Percentiles rank a stretch among this genome's conserved stretches.
These are phyloP conservation scores for Muntiacus reevesi DNA, from an alignment of 2,113 vertebrate genomes.

Conservation along the genomic window DNA sequence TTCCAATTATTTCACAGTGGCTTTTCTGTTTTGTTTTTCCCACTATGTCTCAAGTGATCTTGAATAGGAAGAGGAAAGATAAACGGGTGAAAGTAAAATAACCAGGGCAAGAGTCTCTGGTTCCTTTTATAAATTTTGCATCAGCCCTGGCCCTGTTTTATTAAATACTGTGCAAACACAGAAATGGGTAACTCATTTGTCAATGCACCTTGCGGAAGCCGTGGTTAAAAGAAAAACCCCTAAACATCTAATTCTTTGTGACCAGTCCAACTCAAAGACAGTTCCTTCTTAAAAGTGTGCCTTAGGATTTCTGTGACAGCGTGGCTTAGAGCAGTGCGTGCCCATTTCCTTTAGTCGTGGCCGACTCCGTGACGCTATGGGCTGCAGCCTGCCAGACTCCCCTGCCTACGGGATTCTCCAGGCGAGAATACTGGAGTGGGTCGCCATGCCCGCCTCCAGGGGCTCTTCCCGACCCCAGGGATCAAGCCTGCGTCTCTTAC, in stretches of 20 bases:
- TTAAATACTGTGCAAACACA: neutral
- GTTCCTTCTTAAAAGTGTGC: neutral
- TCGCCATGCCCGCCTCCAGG: neutral
- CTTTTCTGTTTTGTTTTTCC: neutral
- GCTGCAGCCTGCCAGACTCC: neutral
- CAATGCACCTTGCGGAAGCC: neutral
- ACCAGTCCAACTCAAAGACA: neutral
- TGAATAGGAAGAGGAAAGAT: neutral
- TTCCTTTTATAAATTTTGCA: neutral
- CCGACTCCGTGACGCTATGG: rapidly evolving
- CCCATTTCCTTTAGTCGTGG: neutral
- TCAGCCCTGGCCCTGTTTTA: neutral
- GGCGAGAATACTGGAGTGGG: neutral
- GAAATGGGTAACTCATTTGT: neutral
- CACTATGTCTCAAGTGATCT: neutral
- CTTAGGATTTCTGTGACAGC: neutral
- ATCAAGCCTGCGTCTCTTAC: neutral
- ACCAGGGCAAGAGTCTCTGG: neutral
- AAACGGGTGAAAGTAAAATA: neutral
- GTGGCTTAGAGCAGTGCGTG: rapidly evolving
- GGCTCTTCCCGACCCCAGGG: neutral
- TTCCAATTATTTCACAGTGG: neutral
- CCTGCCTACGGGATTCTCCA: neutral
- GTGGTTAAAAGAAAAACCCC: neutral
- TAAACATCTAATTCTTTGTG: neutral